These are phyloP conservation scores for Frankliniella intonsa DNA, from an alignment of 2,888 invertebrate species.

Conservation along the genomic window DNA sequence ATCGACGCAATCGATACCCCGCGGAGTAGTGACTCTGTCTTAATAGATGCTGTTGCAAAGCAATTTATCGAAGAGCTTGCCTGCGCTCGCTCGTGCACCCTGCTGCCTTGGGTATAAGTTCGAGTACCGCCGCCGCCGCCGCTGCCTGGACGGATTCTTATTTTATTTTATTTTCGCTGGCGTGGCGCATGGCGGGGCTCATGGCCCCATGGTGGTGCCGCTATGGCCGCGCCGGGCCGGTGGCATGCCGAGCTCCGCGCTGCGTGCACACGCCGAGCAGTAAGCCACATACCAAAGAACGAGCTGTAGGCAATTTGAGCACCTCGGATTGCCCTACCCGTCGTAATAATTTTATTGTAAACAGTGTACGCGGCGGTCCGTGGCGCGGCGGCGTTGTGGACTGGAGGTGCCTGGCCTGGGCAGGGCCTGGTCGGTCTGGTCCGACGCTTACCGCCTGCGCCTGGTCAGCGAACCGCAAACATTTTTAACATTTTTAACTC, in stretches of 20 bases:
- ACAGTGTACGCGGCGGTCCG: conserved; percentile 14
- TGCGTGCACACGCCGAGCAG: not conserved
- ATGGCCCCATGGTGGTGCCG: too few species aligned
- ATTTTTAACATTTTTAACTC: not conserved
- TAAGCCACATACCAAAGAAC: conserved; percentile 5
- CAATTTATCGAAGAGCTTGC: too few species aligned
- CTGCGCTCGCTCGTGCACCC: too few species aligned
- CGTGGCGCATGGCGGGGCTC: not conserved
- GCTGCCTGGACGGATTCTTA: too few species aligned
- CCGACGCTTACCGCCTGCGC: too few species aligned
- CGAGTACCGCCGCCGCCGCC: too few species aligned
- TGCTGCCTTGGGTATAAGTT: too few species aligned
- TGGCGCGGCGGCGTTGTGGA: not conserved
- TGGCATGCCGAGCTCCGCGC: not conserved
- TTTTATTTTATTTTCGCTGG: not conserved
- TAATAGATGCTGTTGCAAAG: not conserved
- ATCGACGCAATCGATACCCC: too few species aligned
- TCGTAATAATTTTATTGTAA: conserved; percentile 15
- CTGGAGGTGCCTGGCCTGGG: not conserved
- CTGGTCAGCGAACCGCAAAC: not conserved
- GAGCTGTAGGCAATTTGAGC: conserved; percentile 21
- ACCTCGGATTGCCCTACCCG: conserved; percentile 7
- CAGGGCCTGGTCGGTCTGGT: too few species aligned
- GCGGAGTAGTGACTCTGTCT: not conserved
- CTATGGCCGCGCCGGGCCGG: too few species aligned